A percentile compares a stretch with the other conserved stretches of the same genome.
These are phyloP conservation scores for Parnassius apollo DNA, from an alignment of 2,888 invertebrate species.

Conservation along the genomic window DNA sequence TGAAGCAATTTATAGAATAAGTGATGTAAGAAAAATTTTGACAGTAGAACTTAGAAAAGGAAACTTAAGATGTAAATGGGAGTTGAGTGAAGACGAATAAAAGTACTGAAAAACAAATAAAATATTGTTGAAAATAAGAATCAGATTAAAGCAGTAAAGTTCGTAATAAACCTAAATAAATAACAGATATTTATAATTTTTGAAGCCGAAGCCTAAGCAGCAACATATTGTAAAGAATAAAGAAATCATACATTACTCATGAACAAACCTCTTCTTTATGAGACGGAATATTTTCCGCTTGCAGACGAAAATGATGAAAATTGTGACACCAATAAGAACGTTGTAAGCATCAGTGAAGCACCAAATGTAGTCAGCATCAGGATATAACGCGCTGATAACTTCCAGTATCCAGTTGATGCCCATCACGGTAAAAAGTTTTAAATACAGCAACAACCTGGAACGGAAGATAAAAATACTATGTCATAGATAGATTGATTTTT, in stretches of 20 bases:
- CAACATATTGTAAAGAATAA: conserved; percentile 11
- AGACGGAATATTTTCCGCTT: conserved; percentile 84
- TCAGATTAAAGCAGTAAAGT: too few relatives aligned
- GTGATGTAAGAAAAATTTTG: too few relatives aligned
- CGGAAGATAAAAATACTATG: neutral
- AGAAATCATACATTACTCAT: conserved; percentile 18
- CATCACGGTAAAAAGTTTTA: conserved; percentile 87
- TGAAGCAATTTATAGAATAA: too few relatives aligned
- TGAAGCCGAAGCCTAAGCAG: neutral
- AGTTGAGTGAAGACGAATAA: too few relatives aligned
- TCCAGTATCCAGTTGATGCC: conserved; percentile 89
- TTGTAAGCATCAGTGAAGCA: conserved; percentile 84
- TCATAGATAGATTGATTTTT: too few relatives aligned
- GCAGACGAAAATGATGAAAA: conserved; percentile 88
- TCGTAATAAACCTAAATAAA: too few relatives aligned
- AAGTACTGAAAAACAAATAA: too few relatives aligned
- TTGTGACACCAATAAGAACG: conserved; percentile 84
- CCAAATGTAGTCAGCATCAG: conserved; percentile 76
- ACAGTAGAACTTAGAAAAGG: too few relatives aligned
- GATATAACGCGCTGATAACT: conserved; percentile 82
- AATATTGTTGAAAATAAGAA: too few relatives aligned
- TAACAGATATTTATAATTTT: too few relatives aligned
- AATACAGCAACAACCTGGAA: conserved; percentile 84
- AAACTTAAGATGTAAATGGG: too few relatives aligned
- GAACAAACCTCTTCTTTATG: conserved; percentile 80